These are phyloP conservation scores for Serranus cabrilla DNA, from an alignment of 2,797 vertebrate species.

Conservation along the genomic window DNA sequence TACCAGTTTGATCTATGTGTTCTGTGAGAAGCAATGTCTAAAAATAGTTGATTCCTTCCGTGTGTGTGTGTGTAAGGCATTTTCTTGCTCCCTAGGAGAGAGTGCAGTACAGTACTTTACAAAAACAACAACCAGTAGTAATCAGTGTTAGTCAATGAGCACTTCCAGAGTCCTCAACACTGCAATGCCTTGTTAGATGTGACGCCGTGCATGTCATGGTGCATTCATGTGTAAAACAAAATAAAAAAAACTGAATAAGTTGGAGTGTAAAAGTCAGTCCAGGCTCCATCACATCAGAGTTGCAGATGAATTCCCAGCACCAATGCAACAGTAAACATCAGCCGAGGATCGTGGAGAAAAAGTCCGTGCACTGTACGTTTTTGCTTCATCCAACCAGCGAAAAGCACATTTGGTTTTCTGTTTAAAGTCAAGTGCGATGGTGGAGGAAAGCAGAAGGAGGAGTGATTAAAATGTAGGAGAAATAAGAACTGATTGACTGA, in stretches of 20 bases:
- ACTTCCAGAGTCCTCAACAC: conserved; percentile 56
- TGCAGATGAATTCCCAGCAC: conserved; percentile 40
- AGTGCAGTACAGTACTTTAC: conserved; percentile 59
- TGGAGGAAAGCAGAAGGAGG: conserved; percentile 48
- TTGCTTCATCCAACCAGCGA: conserved; percentile 44
- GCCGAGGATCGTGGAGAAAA: conserved; percentile 3
- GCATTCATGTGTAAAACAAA: conserved; percentile 28
- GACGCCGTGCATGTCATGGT: conserved; percentile 10
- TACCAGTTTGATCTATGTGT: conserved; percentile 5
- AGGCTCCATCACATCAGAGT: conserved; percentile 31
- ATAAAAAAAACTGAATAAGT: background rate
- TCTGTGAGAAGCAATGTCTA: conserved; percentile 8
- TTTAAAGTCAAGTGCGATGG: conserved; percentile 33
- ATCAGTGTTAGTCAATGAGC: conserved; percentile 49
- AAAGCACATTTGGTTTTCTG: conserved; percentile 55
- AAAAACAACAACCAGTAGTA: conserved; percentile 55
- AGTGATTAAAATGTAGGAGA: background rate
- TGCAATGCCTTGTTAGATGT: conserved; percentile 39
- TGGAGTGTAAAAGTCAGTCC: conserved; percentile 30
- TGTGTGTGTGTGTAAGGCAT: conserved; percentile 44
- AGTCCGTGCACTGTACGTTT: background rate
- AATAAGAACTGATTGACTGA: background rate
- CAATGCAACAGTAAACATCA: conserved; percentile 24
- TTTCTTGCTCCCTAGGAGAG: conserved; percentile 23
- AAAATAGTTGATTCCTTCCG: conserved; percentile 8